Evolutionary conservation across 1,140 invertebrate species (phyloP).

Genomic region (Drosophila kanapiae): DNA sequence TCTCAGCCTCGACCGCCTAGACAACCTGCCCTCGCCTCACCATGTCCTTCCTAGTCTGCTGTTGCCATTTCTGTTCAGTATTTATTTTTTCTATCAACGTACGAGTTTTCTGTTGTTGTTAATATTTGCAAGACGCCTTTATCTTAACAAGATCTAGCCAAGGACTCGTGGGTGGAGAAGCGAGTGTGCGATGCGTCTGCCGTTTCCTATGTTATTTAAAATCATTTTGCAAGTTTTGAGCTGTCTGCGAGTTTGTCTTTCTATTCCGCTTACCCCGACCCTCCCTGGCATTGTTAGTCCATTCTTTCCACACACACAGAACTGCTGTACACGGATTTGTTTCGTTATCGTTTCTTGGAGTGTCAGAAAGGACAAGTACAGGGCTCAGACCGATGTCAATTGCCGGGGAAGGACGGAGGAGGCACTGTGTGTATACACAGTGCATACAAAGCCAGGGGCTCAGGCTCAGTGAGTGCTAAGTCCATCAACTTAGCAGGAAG

Average conservation of each 20-base stretch:
- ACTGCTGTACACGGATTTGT: constrained; percentile 60
- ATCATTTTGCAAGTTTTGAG: constrained; percentile 75
- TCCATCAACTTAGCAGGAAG: constrained; percentile 34
- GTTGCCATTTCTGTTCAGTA: constrained; percentile 50
- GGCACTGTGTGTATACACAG: neutral
- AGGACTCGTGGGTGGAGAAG: constrained; percentile 13
- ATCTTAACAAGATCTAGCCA: constrained; percentile 70
- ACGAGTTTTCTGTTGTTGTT: constrained; percentile 39
- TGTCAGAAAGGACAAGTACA: constrained; percentile 35
- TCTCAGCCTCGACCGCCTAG: constrained; percentile 48
- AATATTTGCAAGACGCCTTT: constrained; percentile 68
- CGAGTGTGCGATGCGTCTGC: constrained; percentile 38
- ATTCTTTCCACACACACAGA: constrained; percentile 24
- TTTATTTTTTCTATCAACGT: constrained; percentile 59
- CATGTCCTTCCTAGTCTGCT: constrained; percentile 27
- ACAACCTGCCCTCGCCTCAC: constrained; percentile 49
- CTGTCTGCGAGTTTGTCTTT: constrained; percentile 46
- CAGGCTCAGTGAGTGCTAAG: constrained; percentile 19
- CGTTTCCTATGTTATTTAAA: constrained; percentile 69
- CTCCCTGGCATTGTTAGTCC: neutral
- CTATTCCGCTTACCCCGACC: constrained; percentile 4
- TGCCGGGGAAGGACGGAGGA: neutral
- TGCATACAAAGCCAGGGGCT: constrained; percentile 20
- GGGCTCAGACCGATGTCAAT: constrained; percentile 21
- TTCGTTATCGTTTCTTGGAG: constrained; percentile 56